phyloP scores from a whole-genome alignment of 2,797 vertebrate species.

The Uromys caudimaculatus region DNA sequence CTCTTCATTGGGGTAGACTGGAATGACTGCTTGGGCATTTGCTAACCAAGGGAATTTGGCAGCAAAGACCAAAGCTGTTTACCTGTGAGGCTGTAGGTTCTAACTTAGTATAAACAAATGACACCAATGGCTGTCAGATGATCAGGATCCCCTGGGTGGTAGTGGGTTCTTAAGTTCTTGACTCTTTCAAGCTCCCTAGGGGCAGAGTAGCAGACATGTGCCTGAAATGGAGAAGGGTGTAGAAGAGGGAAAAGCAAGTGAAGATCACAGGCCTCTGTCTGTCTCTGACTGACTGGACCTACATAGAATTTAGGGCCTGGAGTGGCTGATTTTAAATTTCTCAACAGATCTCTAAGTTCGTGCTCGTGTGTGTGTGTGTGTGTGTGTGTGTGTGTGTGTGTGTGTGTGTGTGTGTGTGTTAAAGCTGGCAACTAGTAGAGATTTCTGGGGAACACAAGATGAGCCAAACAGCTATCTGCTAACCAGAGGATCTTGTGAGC shows the following conservation, averaged over 20 bases:
- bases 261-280: background rate
- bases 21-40: constrained; percentile 55
- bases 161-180: constrained; percentile 32
- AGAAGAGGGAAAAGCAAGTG: background rate
- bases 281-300: background rate
- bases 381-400: background rate
- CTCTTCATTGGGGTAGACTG: constrained; percentile 56
- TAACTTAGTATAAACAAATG: constrained; percentile 50
- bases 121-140: constrained; percentile 31
- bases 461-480: constrained; percentile 29
- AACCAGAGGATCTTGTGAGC: background rate
- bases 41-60: constrained; percentile 36
- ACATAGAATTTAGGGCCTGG: background rate
- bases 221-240: background rate
- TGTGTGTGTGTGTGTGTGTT: constrained; percentile 11
- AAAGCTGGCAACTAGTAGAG: background rate
- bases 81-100: background rate
- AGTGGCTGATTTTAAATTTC: constrained; percentile 11
- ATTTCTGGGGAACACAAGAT: background rate
- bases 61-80: constrained; percentile 59
- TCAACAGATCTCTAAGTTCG: background rate
- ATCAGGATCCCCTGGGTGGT: background rate
- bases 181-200: background rate
- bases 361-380: background rate
- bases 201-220: background rate